phyloP scores from a whole-genome alignment of 2,797 vertebrate genomes.

The Anguilla anguilla region DNA sequence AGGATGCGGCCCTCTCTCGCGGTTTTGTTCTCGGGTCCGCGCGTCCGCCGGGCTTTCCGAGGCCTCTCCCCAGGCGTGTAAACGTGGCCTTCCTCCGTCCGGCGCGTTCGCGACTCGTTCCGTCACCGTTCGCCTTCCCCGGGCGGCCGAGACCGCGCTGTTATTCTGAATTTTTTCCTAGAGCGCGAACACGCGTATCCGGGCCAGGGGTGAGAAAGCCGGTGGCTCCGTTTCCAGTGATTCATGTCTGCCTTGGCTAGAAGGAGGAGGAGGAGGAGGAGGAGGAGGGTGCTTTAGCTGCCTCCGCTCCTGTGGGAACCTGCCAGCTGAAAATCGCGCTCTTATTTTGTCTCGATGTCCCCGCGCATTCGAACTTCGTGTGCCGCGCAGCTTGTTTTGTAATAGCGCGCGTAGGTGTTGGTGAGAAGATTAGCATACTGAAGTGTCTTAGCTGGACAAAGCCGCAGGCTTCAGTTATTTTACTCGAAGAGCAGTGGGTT shows the following conservation, averaged over 20 bases:
- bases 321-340: background rate
- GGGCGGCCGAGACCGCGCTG: background rate
- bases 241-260: background rate
- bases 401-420: background rate
- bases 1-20: background rate
- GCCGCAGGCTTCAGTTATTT: background rate
- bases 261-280: background rate
- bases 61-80: background rate
- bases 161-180: background rate
- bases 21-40: background rate
- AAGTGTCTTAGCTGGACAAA: background rate
- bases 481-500: background rate
- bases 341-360: background rate
- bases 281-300: background rate
- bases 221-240: background rate
- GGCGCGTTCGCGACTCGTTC: background rate
- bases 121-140: background rate
- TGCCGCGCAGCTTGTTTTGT: background rate
- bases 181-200: background rate
- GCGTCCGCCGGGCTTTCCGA: background rate
- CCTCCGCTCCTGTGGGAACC: background rate
- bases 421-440: background rate
- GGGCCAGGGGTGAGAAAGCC: background rate
- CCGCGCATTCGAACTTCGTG: background rate
- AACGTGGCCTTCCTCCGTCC: background rate